phyloP scores from a whole-genome alignment of 2,888 invertebrate species.

The Norana najaformis region DNA sequence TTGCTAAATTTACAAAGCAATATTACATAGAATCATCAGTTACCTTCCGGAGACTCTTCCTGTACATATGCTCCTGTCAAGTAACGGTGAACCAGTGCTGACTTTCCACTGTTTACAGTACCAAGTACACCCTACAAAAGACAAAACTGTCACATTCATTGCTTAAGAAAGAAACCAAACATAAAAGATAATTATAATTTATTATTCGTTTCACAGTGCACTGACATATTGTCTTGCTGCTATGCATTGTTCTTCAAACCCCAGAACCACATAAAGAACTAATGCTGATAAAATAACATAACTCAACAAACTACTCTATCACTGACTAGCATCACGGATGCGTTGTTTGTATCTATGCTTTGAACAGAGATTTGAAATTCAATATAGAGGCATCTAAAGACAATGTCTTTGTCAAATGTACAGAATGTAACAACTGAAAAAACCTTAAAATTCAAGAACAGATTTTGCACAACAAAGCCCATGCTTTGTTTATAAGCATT shows the following conservation, averaged over 20 bases:
- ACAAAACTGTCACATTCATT: not conserved
- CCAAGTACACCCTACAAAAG: constrained; percentile 81
- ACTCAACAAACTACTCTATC: not conserved
- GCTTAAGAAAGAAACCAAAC: not conserved
- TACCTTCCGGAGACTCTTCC: constrained; percentile 93
- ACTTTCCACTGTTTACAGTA: constrained; percentile 91
- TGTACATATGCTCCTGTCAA: constrained; percentile 97
- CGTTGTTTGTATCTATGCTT: too few species aligned
- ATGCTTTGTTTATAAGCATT: not conserved
- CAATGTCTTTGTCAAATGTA: too few species aligned
- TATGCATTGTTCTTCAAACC: not conserved
- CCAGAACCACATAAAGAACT: not conserved
- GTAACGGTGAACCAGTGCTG: constrained; percentile 95
- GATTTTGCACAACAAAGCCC: not conserved
- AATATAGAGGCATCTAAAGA: too few species aligned
- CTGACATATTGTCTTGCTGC: not conserved
- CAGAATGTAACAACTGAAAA: not conserved
- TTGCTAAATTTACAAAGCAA: not conserved
- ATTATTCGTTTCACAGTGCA: not conserved
- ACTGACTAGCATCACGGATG: not conserved
- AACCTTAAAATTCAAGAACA: not conserved
- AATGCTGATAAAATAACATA: not conserved
- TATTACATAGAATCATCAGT: not conserved
- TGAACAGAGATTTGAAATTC: too few species aligned
- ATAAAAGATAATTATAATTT: not conserved